Base-by-base conservation (phyloP, 2,113 vertebrate genomes). In the Hemicordylus capensis region DNA sequence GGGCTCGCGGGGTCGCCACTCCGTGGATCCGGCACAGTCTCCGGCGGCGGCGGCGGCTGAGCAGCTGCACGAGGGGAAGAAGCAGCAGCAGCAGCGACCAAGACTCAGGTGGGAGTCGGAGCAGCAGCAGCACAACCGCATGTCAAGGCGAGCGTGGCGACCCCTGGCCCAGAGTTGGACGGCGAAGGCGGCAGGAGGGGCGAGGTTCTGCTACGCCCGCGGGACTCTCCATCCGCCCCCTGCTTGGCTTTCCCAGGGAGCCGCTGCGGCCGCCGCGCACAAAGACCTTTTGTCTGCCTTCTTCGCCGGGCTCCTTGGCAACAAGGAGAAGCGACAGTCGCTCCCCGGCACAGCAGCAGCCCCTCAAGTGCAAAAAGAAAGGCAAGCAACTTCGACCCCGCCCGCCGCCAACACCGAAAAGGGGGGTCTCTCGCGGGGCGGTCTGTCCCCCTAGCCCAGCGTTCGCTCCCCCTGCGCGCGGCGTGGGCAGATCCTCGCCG, bases 141-240 rank as follows among this genome's bases (percentile, higher is more conserved):
- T 94, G 87, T 89, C 94, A 94, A 88, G 80, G 93, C 88, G 83
- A 92, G 91, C 73, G 22, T 19, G 63, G 88, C 91, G 89, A 90
- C 89, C 93, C 64, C 86, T 70, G 69, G 73, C 84, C 64, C 80
- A 83, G 67, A 9, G 83, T 66, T 84, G 88, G 79, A 54, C 88
- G 83, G 90, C 44, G 12, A 44, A 19, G 54, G 19, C 63, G 54
- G 19, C 63, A 11, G 86, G 20, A 64, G 66, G 51, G 20, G 83
- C 61, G 34, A 3, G 31, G 74, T n/a, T 2, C 54, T 72, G 14
- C 90, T 92, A 86, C 87, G 84, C 91, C 39, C n/a, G 63, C 82
- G 15, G 75, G 26, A 59, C 58, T 77, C 87, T 83, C 91, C 90
- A 91, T 92, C 84, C 78, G 84, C 83, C 86, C 39, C 80, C 81